Base-by-base conservation (phyloP, 1,140 invertebrate species). In the Drosophila littoralis region DNA sequence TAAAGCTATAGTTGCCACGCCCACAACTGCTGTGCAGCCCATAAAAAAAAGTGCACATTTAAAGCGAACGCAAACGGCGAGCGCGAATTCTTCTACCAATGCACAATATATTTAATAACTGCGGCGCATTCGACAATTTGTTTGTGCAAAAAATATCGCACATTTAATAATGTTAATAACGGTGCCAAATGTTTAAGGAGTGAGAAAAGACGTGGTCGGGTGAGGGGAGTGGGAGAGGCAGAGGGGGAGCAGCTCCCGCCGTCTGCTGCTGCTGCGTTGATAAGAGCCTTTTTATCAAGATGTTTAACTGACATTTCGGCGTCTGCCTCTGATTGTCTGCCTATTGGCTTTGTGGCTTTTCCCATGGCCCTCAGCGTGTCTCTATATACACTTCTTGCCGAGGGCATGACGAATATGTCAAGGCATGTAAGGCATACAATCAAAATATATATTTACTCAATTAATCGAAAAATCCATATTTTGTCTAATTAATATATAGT, bases 31-130 rank as follows among this genome's bases (percentile, higher is more conserved):
- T 59, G 54, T 73, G 48, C 54, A 36, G 69, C 45, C 36, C 69
- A 68, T 54, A 32, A 70, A 63, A 48, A 28, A 28, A 5, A 70
- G 54, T 70, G 67, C 67, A 70, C 58, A 67, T 67, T 67, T 67
- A 72, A 72, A 72, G 61, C 38, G 38, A 52, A 36, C 15, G 13
- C 51, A 63, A 54, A 64, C 55, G 67, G 59, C 43, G 48, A 69
- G 32, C 57, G 28, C 40, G 63, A 61, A 50, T 15, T 6, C 12
- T 51, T 40, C 15, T 61, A 7, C 17, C 58, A 46, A 48, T 28
- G 50, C 38, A 13, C 17, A 28, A 32, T 28, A 28, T 28, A 36
- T 45, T 22, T 48, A 36, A 50, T 22, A 43, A 48, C 48, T 1
- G 50, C n/a, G 17, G 7, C 22, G 33, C 7, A 43, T 61, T 50